Evolutionary conservation across 2,113 vertebrate genomes (phyloP).

Genomic region (Bos javanicus): DNA sequence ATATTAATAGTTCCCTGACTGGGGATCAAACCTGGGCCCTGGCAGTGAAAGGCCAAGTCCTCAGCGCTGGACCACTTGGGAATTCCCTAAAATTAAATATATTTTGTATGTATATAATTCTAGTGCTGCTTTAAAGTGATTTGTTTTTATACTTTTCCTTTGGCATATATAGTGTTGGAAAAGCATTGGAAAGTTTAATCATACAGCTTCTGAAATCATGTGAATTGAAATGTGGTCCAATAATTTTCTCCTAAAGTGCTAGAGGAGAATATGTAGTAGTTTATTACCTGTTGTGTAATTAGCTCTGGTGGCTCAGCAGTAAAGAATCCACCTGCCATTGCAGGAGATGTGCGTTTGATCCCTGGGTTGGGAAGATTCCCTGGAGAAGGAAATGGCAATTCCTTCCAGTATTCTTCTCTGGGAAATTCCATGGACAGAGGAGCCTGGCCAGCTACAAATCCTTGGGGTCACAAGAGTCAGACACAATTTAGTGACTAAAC

Average conservation of each 20-base stretch:
- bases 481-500: background rate
- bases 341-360: background rate
- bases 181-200: background rate
- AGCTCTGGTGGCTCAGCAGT: background rate
- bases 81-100: background rate
- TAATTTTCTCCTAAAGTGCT: background rate
- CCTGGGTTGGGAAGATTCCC: background rate
- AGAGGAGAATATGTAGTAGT: background rate
- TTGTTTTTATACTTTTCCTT: background rate
- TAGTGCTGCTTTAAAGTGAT: slow-evolving; percentile 21
- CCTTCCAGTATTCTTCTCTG: background rate
- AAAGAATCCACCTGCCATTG: background rate
- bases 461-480: background rate
- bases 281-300: background rate
- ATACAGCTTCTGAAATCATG: background rate
- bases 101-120: background rate
- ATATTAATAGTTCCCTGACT: background rate
- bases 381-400: background rate
- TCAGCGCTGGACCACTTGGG: background rate
- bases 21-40: background rate
- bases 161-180: background rate
- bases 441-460: background rate
- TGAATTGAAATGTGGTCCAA: background rate
- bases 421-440: background rate
- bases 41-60: background rate